Conservation (phyloP, 2,113 vertebrate species). For the Clarias batrachus region DNA sequence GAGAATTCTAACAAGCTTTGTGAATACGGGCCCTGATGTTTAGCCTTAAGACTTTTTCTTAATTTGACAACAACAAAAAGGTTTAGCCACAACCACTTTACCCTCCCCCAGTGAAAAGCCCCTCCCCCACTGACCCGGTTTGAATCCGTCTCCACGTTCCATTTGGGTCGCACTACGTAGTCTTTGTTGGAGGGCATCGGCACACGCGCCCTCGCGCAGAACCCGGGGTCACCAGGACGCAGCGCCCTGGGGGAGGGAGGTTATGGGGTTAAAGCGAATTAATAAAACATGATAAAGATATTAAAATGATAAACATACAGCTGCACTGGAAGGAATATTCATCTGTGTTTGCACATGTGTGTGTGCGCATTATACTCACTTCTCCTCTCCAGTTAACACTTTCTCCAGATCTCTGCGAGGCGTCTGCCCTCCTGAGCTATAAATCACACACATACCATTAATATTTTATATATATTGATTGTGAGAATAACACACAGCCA, state of each 20-base stretch:
- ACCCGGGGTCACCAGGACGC: conserved; percentile 92
- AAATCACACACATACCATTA: conserved; percentile 48
- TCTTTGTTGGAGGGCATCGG: conserved; percentile 98
- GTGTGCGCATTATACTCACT: conserved; percentile 73
- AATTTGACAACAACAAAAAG: background rate
- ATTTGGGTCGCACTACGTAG: conserved; percentile 96
- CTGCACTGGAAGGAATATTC: background rate
- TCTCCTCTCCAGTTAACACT: conserved; percentile 95
- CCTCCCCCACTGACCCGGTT: conserved; percentile 80
- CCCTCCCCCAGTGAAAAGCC: background rate
- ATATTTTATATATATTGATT: background rate
- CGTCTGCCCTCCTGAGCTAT: conserved; percentile 92
- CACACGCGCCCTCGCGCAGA: conserved; percentile 91
- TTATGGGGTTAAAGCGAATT: background rate
- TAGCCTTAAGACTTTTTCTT: too few relatives aligned
- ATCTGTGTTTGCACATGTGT: background rate
- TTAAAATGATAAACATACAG: background rate
- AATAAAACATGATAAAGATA: background rate
- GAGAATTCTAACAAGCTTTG: too few relatives aligned
- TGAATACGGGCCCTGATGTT: too few relatives aligned
- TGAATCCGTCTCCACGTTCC: conserved; percentile 93
- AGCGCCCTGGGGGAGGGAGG: conserved; percentile 77
- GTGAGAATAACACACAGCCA: background rate
- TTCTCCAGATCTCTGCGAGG: conserved; percentile 96
- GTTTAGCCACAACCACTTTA: background rate